A percentile compares a stretch with the other conserved stretches of the same genome.
These are phyloP conservation scores for Calonectris borealis DNA, from an alignment of 2,113 vertebrate genomes.

Conservation along the genomic window DNA sequence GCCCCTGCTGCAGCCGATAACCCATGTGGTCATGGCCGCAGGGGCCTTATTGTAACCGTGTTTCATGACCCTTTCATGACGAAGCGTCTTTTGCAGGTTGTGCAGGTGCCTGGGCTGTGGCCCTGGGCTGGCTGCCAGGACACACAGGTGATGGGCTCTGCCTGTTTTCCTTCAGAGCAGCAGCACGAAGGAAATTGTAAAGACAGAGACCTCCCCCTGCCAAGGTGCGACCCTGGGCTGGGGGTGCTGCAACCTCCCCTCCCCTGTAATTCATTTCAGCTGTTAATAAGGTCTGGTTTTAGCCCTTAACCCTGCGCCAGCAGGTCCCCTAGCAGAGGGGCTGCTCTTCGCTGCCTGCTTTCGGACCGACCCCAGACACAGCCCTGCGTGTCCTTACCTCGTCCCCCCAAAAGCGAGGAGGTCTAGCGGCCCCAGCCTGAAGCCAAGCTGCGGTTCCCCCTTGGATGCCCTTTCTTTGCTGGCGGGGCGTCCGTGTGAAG, in stretches of 20 bases:
- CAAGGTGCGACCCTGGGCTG: background rate
- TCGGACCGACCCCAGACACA: background rate
- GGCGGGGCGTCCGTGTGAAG: background rate
- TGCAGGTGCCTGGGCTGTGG: background rate
- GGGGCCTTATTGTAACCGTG: background rate
- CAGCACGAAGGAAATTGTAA: background rate
- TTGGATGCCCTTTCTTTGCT: too few relatives aligned
- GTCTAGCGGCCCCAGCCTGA: background rate
- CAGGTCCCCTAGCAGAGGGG: background rate
- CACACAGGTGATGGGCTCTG: background rate
- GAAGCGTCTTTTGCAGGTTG: background rate
- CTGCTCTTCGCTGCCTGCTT: too few relatives aligned
- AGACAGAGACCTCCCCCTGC: background rate
- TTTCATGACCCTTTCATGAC: background rate
- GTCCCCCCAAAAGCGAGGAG: background rate
- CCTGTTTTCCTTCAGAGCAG: background rate
- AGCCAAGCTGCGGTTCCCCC: too few relatives aligned
- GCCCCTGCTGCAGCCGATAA: background rate
- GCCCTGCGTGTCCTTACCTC: background rate
- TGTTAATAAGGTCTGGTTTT: background rate
- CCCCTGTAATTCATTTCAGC: background rate
- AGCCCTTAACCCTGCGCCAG: rapidly evolving
- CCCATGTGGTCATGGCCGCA: rapidly evolving
- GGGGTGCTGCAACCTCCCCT: background rate
- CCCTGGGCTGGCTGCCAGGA: background rate